Evolutionary conservation across 2,888 invertebrate species (phyloP).

Genomic region (Cerastis leucographa): DNA sequence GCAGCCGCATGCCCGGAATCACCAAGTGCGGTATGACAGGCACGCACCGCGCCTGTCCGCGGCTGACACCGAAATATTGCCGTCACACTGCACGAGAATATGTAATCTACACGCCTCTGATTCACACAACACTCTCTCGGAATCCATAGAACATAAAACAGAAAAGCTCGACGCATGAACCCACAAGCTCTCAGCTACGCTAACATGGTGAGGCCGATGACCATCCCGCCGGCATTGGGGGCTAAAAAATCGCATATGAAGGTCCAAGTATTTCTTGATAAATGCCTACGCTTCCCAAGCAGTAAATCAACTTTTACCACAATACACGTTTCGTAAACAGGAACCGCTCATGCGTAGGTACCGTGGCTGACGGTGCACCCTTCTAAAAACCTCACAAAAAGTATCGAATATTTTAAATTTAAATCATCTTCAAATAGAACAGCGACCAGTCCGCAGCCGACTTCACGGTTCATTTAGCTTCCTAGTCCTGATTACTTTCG

Average conservation of each 20-base stretch:
- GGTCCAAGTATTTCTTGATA: constrained; percentile 72
- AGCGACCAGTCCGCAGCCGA: constrained; percentile 4
- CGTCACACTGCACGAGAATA: constrained; percentile 63
- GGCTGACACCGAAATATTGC: constrained; percentile 74
- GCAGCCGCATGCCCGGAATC: constrained; percentile 70
- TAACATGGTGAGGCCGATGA: constrained; percentile 14
- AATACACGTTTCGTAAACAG: constrained; percentile 87
- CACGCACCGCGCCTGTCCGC: constrained; percentile 71
- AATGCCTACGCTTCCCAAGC: constrained; percentile 81
- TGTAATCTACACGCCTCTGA: constrained; percentile 50
- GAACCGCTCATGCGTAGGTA: constrained; percentile 76
- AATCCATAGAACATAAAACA: constrained; percentile 24
- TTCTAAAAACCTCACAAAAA: constrained; percentile 64
- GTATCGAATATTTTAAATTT: constrained; percentile 53
- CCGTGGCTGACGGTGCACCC: constrained; percentile 63
- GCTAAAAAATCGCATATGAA: constrained; percentile 70
- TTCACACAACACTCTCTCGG: constrained; percentile 43
- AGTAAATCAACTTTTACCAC: constrained; percentile 89
- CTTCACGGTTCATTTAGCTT: constrained; percentile 47
- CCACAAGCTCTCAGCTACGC: background rate
- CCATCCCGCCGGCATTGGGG: constrained; percentile 35
- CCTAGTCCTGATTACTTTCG: constrained; percentile 32
- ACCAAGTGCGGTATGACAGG: constrained; percentile 68
- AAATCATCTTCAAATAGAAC: constrained; percentile 63
- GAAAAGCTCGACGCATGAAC: background rate